phyloP scores from a whole-genome alignment of 2,888 invertebrate genomes.

The Athalia circularis region DNA sequence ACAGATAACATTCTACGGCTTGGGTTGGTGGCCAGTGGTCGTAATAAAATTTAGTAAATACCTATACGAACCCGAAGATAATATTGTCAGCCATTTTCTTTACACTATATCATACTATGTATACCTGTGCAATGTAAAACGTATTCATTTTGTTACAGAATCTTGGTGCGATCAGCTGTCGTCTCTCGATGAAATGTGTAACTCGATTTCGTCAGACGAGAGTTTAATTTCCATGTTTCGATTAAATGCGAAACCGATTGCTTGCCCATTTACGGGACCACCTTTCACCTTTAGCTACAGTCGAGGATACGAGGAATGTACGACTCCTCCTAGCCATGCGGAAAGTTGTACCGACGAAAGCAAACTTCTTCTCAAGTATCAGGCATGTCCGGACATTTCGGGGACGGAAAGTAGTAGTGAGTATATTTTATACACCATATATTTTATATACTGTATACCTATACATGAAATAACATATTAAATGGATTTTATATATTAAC shows the following conservation, averaged over 20 bases:
- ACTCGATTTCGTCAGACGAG: slow-evolving; percentile 84
- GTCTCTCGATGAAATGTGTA: slow-evolving; percentile 80
- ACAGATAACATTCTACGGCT: neutral
- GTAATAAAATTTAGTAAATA: neutral
- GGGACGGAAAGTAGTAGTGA: slow-evolving; percentile 88
- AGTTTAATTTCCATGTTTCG: slow-evolving; percentile 86
- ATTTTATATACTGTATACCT: too few species aligned
- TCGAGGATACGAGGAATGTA: slow-evolving; percentile 84
- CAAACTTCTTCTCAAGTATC: slow-evolving; percentile 86
- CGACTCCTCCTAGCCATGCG: slow-evolving; percentile 85
- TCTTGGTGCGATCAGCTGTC: slow-evolving; percentile 80
- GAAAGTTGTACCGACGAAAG: slow-evolving; percentile 92
- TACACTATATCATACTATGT: neutral
- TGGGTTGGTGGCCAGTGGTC: neutral
- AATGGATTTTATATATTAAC: too few species aligned
- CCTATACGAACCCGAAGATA: too few species aligned
- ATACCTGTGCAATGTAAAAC: neutral
- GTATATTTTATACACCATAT: slow-evolving; percentile 51
- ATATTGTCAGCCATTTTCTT: neutral
- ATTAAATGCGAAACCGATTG: slow-evolving; percentile 79
- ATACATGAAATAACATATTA: too few species aligned
- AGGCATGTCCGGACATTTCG: slow-evolving; percentile 87
- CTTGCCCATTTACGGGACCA: slow-evolving; percentile 88
- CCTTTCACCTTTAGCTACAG: slow-evolving; percentile 90
- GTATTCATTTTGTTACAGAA: slow-evolving; percentile 64